Base-by-base conservation (phyloP, 2,888 invertebrate species). In the Dorcus parallelipipedus region DNA sequence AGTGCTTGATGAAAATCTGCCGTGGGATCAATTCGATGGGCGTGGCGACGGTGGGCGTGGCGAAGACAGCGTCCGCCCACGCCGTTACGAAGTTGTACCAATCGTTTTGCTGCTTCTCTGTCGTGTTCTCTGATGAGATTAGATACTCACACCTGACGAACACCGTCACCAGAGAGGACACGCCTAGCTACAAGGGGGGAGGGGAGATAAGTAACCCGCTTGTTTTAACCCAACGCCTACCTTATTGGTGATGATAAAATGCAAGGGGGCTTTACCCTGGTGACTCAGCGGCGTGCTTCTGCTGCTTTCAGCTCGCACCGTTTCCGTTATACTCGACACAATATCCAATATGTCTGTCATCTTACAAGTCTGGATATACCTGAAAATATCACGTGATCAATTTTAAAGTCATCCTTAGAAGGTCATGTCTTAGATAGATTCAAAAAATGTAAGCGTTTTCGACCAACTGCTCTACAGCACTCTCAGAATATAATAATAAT, bases 1-100 rank as follows among this genome's bases (percentile, higher is more conserved):
- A 71, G 56, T 77, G 76, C 55, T 75, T 75, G 49, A 56, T 59
- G 59, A 78, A 76, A 48, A 75, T 71, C 41, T 71, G 70, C 38
- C 64, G 56, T 3, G 77, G 74, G 52, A 78, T 71, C 14, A 67
- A 65, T 61, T 78, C 78, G 14, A 78, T 59, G 9, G 78, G 77
- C 33, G 65, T 58, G 2, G 74, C 73, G 9, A 74, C 63, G 59
- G 71, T 72, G 9, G 56, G 58, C 23, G 60, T 62, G 39, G 49
- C 49, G 14, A 59, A 43, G 1, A 82, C 68, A 0, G 81, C 79
- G 38, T 84, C 73, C 0, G 82, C 80, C 51, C 84, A 73, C 0
- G 79, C 80, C 59, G 80, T 78, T 4, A 85, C 77, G 75, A 84
- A 85, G 61, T 80, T 80, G 8, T 77, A 80, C 84, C 84, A 85